Conservation (phyloP, 2,797 vertebrate genomes). For the Pseudocheirus occidentalis region DNA sequence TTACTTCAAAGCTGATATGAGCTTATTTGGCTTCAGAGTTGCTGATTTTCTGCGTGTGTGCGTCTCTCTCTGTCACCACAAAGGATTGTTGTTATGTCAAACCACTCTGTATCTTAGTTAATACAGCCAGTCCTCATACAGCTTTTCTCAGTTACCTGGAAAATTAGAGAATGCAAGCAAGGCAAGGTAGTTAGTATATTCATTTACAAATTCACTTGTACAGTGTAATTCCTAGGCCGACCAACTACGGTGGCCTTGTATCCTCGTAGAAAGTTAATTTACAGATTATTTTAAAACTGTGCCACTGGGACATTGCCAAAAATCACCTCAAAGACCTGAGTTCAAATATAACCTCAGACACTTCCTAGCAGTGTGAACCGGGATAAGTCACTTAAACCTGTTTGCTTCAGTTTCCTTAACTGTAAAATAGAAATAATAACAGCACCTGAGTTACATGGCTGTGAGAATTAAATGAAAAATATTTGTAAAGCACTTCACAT, state of each 20-base stretch:
- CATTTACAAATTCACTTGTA: neutral
- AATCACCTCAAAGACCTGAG: neutral
- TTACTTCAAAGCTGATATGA: neutral
- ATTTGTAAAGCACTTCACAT: neutral
- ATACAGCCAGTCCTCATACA: neutral
- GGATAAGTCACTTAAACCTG: neutral
- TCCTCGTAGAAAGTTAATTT: neutral
- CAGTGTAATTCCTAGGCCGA: neutral
- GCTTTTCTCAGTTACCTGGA: neutral
- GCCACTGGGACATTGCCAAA: neutral
- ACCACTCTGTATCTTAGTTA: neutral
- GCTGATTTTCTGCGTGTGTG: neutral
- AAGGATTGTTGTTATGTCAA: neutral
- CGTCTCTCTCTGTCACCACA: neutral
- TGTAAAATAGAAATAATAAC: neutral
- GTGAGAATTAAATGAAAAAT: neutral
- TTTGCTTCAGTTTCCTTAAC: neutral
- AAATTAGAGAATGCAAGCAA: neutral
- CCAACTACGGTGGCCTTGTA: neutral
- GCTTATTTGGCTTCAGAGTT: neutral
- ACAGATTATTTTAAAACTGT: neutral
- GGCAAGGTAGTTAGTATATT: neutral
- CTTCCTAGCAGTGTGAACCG: neutral
- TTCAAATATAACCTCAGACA: neutral
- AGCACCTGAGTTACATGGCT: neutral